Evolutionary conservation across 2,888 invertebrate genomes (phyloP), one percentile per base, ranked within the genome.

Genomic region (Cheilosia vulpina): DNA sequence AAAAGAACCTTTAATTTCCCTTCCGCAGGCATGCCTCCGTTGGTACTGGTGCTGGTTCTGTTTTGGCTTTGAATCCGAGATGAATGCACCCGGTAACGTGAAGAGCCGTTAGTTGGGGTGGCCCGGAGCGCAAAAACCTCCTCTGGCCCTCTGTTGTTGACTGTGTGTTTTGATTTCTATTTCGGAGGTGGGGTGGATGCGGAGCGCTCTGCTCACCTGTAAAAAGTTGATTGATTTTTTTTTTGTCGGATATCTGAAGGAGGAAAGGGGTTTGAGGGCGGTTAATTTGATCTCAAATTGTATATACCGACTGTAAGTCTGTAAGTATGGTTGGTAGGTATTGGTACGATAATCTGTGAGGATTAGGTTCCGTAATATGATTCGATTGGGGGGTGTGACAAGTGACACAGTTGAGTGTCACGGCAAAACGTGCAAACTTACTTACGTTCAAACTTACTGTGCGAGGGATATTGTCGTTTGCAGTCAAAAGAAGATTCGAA

Each of bases 1-100:
- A 72, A 80, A 75, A 71, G 45, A 75, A 80, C 66, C 76, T 76
- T 85, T 77, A 85, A 81, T 85, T 85, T 85, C 81, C 76, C 76
- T 85, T 85, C 85, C 81, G 85, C 77, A 72, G 72, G 58, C 65
- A 79, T 72, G 66, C 71, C 52, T 65, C 72, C 45, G 15, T 21
- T 21, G 69, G 47, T 47, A 34, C 57, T 52, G 43, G 27, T 41
- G 47, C 57, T 52, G 43, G 27, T 41, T 21, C 52, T 75, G 57
- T 53, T 78, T 75, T 76, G 75, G 55, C 60, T 72, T 77, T 77
- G 85, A 81, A 81, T 77, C 45, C 15, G 62, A 68, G 76, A 85
- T 85, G 85, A 81, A 85, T 85, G 72, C 73, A 38, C 38, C 57
- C 66, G 41, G 27, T 62, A 58, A 55, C 17, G 75, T 62, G 73